Percentiles rank a stretch among this genome's conserved stretches.
These are phyloP conservation scores for Chlorospingus semifuscus DNA, from an alignment of 2,797 vertebrate genomes.

Conservation along the genomic window DNA sequence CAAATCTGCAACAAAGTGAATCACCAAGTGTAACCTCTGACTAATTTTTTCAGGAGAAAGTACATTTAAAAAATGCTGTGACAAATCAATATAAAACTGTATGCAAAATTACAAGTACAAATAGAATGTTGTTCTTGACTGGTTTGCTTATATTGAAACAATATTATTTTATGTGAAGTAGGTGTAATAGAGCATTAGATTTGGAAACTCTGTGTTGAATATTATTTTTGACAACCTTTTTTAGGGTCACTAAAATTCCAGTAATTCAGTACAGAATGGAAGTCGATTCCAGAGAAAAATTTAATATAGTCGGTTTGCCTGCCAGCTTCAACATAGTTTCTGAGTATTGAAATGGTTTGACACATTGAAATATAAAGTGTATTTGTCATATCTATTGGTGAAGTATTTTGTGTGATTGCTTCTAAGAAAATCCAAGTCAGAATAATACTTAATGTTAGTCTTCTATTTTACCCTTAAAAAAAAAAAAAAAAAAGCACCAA, in stretches of 20 bases:
- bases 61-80: conserved; percentile 50
- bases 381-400: conserved; percentile 84
- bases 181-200: conserved; percentile 77
- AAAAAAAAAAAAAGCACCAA: not conserved
- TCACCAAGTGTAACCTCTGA: conserved; percentile 12
- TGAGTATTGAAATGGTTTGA: conserved; percentile 82
- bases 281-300: conserved; percentile 83
- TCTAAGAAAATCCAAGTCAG: conserved; percentile 75
- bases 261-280: conserved; percentile 85
- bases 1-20: conserved; percentile 22
- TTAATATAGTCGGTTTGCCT: conserved; percentile 83
- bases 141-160: conserved; percentile 73
- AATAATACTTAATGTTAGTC: conserved; percentile 66
- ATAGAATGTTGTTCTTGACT: conserved; percentile 72
- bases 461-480: conserved; percentile 39
- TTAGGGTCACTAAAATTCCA: conserved; percentile 86
- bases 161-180: conserved; percentile 79
- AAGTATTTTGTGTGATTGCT: conserved; percentile 75
- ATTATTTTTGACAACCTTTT: conserved; percentile 85
- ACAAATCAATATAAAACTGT: conserved; percentile 69
- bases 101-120: conserved; percentile 67
- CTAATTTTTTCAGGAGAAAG: conserved; percentile 28
- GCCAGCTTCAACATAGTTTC: conserved; percentile 81
- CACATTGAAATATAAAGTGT: conserved; percentile 85
- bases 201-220: conserved; percentile 75